phyloP scores from a whole-genome alignment of 2,113 vertebrate genomes.

The Girardinichthys multiradiatus region DNA sequence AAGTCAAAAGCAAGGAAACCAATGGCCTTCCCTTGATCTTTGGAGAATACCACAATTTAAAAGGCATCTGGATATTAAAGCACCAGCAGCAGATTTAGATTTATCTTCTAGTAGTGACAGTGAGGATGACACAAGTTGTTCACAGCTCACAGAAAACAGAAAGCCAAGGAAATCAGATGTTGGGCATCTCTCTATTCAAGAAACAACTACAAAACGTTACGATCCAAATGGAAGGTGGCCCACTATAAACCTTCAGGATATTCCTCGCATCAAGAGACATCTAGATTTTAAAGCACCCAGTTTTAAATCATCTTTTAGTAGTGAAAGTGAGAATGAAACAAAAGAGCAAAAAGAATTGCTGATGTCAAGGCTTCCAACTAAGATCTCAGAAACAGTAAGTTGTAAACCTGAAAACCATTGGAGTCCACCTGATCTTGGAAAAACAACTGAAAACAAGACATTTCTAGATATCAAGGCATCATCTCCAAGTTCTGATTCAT shows the following conservation, averaged over 20 bases:
- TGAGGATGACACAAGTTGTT: no score
- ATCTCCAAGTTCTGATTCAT: constrained; percentile 13
- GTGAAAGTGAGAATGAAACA: constrained; percentile 39
- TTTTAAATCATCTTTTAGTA: constrained; percentile 32
- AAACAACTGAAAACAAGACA: constrained; percentile 4
- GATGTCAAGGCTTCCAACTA: rapidly evolving
- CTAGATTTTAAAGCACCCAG: constrained; percentile 28
- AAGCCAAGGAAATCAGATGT: no score
- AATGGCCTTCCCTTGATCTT: constrained; percentile 23
- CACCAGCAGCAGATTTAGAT: not conserved
- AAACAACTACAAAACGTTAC: no score
- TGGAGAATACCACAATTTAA: not conserved
- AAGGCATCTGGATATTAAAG: constrained; percentile 39
- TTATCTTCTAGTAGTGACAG: constrained; percentile 36
- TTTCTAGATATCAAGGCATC: constrained; percentile 33
- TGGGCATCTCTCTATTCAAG: no score
- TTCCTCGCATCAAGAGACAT: constrained; percentile 22
- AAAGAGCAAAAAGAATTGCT: not conserved
- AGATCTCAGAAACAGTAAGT: rapidly evolving
- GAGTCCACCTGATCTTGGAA: not conserved
- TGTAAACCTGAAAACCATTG: not conserved
- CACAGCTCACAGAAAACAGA: no score
- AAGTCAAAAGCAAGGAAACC: not conserved
- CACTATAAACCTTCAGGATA: not conserved
- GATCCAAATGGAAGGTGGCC: constrained; percentile 9